Percentiles rank a stretch among this genome's conserved stretches.
These are phyloP conservation scores for Lepidostoma basale DNA, from an alignment of 1,140 invertebrate genomes.

Conservation along the genomic window DNA sequence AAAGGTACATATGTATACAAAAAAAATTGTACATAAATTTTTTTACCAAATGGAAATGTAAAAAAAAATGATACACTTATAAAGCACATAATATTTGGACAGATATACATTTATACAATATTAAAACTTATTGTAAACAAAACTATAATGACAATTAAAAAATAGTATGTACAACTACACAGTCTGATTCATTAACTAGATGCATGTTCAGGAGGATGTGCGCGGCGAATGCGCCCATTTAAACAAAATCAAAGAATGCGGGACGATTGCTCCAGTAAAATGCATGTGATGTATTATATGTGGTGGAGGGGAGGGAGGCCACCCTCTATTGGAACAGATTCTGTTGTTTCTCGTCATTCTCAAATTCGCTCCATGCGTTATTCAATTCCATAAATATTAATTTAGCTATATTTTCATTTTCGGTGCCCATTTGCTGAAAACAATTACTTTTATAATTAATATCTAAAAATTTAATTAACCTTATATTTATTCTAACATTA, in stretches of 20 bases:
- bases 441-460: no score
- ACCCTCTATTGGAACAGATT: constrained; percentile 70
- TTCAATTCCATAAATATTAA: constrained; percentile 99
- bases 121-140: background rate
- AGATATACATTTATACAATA: background rate
- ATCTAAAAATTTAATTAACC: no score
- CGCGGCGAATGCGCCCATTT: background rate
- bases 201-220: background rate
- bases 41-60: background rate
- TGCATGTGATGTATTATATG: no score
- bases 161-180: constrained; percentile 22
- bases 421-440: constrained; percentile 86
- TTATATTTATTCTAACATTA: no score
- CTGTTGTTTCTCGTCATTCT: constrained; percentile 86
- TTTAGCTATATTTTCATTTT: constrained; percentile 91
- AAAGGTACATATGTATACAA: no score
- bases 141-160: background rate
- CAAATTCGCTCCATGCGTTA: constrained; percentile 98
- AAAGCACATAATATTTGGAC: background rate
- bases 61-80: background rate
- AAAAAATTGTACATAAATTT: background rate
- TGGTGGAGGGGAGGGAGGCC: no score
- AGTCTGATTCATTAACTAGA: constrained; percentile 13
- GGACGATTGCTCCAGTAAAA: background rate
- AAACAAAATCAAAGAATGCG: background rate